Percentiles rank a stretch among this genome's conserved stretches.
Conservation (phyloP, 2,888 invertebrate species). For the Entomobrya proxima region DNA sequence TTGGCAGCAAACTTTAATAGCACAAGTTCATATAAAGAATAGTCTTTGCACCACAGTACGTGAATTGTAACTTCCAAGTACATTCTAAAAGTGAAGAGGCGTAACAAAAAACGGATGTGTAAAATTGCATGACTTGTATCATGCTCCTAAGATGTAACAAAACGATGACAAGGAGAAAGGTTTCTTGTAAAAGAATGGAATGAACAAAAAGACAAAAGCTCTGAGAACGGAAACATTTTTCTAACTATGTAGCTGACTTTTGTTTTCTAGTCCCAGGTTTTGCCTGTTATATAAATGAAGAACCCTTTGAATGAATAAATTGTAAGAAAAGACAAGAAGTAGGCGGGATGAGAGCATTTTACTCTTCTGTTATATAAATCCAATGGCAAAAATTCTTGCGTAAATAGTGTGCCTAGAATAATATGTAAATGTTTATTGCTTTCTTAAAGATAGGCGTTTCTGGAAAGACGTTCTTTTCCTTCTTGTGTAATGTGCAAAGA, state of each 20-base stretch:
- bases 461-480: background rate
- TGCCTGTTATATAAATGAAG: background rate
- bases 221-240: background rate
- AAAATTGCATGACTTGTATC: constrained; percentile 17
- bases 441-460: background rate
- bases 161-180: background rate
- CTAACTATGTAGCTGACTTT: background rate
- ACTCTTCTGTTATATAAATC: background rate
- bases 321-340: background rate
- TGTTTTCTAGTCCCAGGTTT: background rate
- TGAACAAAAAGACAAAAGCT: background rate
- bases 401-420: background rate
- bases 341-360: background rate
- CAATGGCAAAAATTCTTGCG: background rate
- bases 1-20: background rate
- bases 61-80: background rate
- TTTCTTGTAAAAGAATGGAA: constrained; percentile 10
- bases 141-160: background rate
- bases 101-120: constrained; percentile 50
- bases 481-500: too few species aligned
- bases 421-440: background rate
- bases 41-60: background rate
- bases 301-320: background rate
- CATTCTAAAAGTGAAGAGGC: constrained; percentile 41
- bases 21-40: constrained; percentile 11